Evolutionary conservation across 1,140 invertebrate genomes (phyloP), one percentile per base, ranked within the genome.

Genomic region (Pteromalus puparum): DNA sequence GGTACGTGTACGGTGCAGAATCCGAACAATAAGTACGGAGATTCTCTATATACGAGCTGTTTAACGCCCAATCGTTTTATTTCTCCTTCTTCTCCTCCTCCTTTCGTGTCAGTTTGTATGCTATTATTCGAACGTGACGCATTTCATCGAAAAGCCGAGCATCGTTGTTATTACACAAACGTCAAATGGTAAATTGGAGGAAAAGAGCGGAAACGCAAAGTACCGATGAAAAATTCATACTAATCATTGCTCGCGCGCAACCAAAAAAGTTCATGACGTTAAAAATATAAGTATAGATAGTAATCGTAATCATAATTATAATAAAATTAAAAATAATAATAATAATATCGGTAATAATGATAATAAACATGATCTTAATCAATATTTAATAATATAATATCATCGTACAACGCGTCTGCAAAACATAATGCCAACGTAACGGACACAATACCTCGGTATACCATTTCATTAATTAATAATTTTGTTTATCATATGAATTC

Each of bases 1-100:
- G 53, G 61, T 74, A 70, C 48, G 83, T 28, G n/a, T 61, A 68
- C 78, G 38, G 67, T 67, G 13, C 26, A 84, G 87, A 86, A 84
- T 90, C 89, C 89, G 89, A 88, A 91, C 88, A 91, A 90, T 91
- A 90, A 92, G 89, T 91, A 91, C 90, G 88, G 90, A 91, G 28
- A 53, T 72, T 83, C 82, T 79, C 42, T 78, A 12, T 70, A 68
- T 34, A 65, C 53, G 18, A 38, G 48, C 30, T 65, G 9, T 34
- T 74, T 73, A 34, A 26, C 68, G 26, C 48, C 21, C 21, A 42
- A 76, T 76, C 30, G 7, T 68, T 24, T 72, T 18, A 30, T 21
- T 30, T 72, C 26, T 13, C 3, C 68, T 42, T 15, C 42, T 82
- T 30, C 42, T 68, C 26, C 5, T 68, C 13, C 34, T 67, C 38